A percentile compares a stretch with the other conserved stretches of the same genome.
Evolutionary conservation across 2,797 vertebrate genomes (phyloP).

Genomic region (Macropodus opercularis): DNA sequence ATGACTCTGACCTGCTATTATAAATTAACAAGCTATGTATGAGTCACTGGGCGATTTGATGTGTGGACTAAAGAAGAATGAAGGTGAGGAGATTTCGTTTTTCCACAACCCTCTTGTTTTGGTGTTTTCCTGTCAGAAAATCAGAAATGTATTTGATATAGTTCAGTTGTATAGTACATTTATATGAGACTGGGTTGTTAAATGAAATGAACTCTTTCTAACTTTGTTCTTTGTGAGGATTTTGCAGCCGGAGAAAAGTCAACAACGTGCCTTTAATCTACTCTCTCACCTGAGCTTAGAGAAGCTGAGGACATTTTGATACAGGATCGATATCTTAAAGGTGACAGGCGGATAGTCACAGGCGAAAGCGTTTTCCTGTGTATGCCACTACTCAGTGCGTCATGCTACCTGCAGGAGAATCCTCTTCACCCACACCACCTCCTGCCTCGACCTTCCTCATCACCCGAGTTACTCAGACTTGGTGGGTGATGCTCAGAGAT

Average conservation of each 20-base stretch:
- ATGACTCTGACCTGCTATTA: slow-evolving; percentile 14
- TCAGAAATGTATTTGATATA: no score
- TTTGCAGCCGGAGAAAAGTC: slow-evolving; percentile 9
- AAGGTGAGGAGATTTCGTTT: slow-evolving; percentile 1
- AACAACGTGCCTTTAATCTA: slow-evolving; percentile 13
- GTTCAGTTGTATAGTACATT: no score
- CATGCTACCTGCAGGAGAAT: slow-evolving; percentile 16
- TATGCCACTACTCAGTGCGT: slow-evolving; percentile 1
- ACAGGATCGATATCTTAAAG: slow-evolving; percentile 25
- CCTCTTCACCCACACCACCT: neutral
- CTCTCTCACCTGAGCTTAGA: slow-evolving; percentile 8
- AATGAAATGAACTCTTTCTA: no score
- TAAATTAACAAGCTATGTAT: slow-evolving; percentile 20
- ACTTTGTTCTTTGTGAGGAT: no score
- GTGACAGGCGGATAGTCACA: slow-evolving; percentile 11
- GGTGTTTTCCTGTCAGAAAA: no score
- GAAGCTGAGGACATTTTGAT: slow-evolving; percentile 14
- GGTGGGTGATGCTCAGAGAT: slow-evolving; percentile 30
- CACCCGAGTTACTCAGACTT: slow-evolving; percentile 10
- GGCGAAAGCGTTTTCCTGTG: neutral
- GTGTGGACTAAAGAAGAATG: slow-evolving; percentile 1
- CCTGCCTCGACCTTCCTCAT: slow-evolving; percentile 4
- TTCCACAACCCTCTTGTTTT: neutral
- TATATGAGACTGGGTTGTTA: no score
- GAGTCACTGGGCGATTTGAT: slow-evolving; percentile 29